phyloP scores from a whole-genome alignment of 2,797 vertebrate genomes.

The Xenops minutus region DNA sequence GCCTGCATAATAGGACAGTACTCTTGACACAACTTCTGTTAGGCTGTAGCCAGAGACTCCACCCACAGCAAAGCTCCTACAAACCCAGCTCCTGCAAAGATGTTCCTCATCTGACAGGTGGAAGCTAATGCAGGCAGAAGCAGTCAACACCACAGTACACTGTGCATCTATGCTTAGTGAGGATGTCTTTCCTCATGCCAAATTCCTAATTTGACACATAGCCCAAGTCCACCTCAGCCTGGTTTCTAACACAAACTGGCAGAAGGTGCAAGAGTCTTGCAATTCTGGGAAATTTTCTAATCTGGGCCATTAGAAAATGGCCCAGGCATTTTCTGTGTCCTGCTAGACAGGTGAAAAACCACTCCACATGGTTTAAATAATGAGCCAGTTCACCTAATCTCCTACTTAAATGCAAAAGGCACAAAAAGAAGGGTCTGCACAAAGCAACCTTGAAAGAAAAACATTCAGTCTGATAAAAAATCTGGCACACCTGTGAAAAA shows the following conservation, averaged over 20 bases:
- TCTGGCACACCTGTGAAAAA: not conserved
- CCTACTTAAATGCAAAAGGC: not conserved
- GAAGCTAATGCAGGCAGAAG: not conserved
- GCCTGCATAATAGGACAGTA: not conserved
- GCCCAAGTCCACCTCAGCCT: not conserved
- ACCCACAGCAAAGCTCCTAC: not conserved
- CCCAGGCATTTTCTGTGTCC: not conserved
- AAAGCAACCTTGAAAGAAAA: not conserved
- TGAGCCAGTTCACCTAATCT: not conserved
- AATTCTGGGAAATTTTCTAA: not conserved
- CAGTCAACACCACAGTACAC: not conserved
- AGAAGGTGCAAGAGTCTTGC: not conserved
- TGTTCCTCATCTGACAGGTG: not conserved
- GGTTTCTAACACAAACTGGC: not conserved
- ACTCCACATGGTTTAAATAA: not conserved
- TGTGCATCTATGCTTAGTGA: not conserved
- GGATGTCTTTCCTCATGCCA: not conserved
- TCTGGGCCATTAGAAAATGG: not conserved
- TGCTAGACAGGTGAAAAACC: not conserved
- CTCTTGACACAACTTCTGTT: not conserved
- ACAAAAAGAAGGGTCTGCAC: not conserved
- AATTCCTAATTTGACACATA: not conserved
- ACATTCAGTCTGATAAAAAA: not conserved
- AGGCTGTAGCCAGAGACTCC: not conserved
- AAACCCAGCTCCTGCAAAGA: not conserved